Conservation (phyloP, 2,888 invertebrate genomes). For the Thyatira batis region DNA sequence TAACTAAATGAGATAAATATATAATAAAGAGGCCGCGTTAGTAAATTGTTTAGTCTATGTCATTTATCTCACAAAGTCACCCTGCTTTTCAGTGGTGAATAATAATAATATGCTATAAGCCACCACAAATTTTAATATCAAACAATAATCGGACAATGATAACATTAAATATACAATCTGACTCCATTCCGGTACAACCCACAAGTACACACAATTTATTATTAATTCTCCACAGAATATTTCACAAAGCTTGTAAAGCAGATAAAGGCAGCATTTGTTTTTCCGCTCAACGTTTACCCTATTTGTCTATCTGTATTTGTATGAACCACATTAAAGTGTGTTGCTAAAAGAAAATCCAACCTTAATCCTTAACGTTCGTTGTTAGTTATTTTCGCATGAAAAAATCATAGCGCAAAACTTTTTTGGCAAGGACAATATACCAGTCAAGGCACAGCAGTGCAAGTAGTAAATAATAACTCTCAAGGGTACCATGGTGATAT, state of each 20-base stretch:
- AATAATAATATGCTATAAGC: too few species aligned
- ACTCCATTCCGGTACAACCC: background rate
- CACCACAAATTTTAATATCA: background rate
- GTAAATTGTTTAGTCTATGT: too few species aligned
- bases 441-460: background rate
- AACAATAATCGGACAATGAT: background rate
- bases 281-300: background rate
- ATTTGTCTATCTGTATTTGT: background rate
- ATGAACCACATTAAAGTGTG: background rate
- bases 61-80: too few species aligned
- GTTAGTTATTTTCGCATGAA: background rate
- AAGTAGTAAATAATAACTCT: background rate
- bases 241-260: background rate
- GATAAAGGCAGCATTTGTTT: background rate
- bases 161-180: background rate
- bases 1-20: too few species aligned
- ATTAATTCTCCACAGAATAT: background rate
- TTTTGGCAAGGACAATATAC: background rate
- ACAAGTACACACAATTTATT: background rate
- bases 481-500: background rate
- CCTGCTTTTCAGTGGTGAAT: too few species aligned
- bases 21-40: too few species aligned
- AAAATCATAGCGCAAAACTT: background rate
- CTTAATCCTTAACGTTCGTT: background rate
- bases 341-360: background rate